These are phyloP conservation scores for Chelonia mydas DNA, from an alignment of 2,797 vertebrate genomes.

Conservation along the genomic window DNA sequence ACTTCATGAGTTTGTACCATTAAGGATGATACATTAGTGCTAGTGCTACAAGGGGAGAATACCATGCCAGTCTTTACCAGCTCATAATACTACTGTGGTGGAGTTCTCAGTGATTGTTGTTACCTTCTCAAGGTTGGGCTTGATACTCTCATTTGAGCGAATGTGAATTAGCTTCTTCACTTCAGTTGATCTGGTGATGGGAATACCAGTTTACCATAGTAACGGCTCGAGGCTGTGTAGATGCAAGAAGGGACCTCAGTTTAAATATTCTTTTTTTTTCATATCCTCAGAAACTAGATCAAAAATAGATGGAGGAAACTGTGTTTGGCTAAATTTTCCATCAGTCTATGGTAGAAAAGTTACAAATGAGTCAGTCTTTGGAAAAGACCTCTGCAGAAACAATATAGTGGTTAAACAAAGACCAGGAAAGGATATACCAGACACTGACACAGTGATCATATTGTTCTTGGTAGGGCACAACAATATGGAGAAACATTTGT, in stretches of 20 bases:
- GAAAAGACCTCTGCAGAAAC: background rate
- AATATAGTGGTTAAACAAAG: background rate
- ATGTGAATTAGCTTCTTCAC: rapidly evolving
- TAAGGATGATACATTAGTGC: background rate
- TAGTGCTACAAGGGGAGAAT: background rate
- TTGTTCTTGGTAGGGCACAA: background rate
- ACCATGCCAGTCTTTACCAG: background rate
- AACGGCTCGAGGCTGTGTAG: background rate
- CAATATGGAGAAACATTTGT: background rate
- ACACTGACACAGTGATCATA: background rate
- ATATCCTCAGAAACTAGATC: background rate
- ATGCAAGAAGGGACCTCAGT: background rate
- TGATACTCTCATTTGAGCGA: background rate
- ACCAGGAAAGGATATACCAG: background rate
- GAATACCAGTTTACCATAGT: background rate
- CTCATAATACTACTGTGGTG: background rate
- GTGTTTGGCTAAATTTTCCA: background rate
- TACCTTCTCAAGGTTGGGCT: background rate
- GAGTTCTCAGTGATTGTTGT: background rate
- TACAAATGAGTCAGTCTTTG: background rate
- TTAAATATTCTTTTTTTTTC: background rate
- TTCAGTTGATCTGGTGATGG: background rate
- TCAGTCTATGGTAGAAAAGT: background rate
- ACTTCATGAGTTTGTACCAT: background rate
- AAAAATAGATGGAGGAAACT: background rate